A percentile compares a stretch with the other conserved stretches of the same genome.
phyloP scores from a whole-genome alignment of 2,888 invertebrate species.

The Xylota sylvarum region DNA sequence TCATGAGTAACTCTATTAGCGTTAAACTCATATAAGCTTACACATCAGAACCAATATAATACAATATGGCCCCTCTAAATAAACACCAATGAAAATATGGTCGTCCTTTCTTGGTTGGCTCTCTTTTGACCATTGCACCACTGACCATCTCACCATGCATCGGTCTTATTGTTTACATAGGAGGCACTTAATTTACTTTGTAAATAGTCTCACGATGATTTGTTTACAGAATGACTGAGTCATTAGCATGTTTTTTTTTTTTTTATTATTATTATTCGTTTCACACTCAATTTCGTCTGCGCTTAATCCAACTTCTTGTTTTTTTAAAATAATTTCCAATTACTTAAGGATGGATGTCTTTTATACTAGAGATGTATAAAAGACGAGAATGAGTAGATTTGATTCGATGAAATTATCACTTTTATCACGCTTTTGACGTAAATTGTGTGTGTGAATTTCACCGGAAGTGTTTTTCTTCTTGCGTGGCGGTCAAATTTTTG shows the following conservation, averaged over 20 bases:
- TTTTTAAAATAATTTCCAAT: background rate
- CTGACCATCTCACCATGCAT: background rate
- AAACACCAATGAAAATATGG: background rate
- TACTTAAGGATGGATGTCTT: background rate
- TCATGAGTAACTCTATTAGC: too few species aligned
- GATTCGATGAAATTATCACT: background rate
- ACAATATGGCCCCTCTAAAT: background rate
- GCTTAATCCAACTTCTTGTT: background rate
- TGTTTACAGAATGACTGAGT: background rate
- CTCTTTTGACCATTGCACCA: background rate
- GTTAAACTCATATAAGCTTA: too few species aligned
- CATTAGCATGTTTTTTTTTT: conserved; percentile 1
- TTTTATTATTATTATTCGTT: background rate
- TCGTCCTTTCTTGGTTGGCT: background rate
- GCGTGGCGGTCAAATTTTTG: too few species aligned
- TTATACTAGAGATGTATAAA: background rate
- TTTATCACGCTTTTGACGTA: background rate
- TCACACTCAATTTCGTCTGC: background rate
- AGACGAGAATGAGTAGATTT: too few species aligned
- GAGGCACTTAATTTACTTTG: background rate
- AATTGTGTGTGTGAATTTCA: background rate
- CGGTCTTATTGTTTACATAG: background rate
- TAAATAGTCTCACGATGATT: background rate
- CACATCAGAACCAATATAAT: too few species aligned
- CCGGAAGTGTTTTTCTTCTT: too few species aligned